Conservation (phyloP, 2,797 vertebrate species). For the Eremophila alpestris region DNA sequence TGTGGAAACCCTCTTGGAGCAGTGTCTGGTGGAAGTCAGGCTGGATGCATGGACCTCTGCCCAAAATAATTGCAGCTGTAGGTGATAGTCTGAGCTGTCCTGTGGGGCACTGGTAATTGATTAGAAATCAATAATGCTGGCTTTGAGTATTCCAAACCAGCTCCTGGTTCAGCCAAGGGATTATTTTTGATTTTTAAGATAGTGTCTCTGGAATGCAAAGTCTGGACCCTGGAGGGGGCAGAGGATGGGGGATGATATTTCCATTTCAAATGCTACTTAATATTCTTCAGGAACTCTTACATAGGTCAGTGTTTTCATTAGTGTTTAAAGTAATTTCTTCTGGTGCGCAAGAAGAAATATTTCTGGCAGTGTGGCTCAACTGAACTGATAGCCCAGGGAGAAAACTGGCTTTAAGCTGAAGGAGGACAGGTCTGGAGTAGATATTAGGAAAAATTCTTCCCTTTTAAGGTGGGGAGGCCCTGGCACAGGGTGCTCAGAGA, state of each 20-base stretch:
- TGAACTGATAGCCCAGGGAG: not conserved
- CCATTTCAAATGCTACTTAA: not conserved
- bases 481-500: not conserved
- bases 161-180: not conserved
- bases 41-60: not conserved
- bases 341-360: not conserved
- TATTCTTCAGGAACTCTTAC: not conserved
- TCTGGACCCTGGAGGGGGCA: not conserved
- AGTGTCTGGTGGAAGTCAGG: not conserved
- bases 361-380: not conserved
- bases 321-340: not conserved
- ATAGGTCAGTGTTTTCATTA: not conserved
- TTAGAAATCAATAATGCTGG: not conserved
- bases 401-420: not conserved
- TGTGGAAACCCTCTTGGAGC: not conserved
- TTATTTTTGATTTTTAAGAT: not conserved
- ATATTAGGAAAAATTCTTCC: not conserved
- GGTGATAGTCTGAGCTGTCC: not conserved
- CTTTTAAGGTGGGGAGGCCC: not conserved
- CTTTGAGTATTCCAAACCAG: not conserved
- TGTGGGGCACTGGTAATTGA: not conserved
- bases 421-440: not conserved
- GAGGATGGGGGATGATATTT: not conserved
- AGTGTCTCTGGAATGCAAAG: not conserved
- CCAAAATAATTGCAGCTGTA: not conserved